Conservation (phyloP, 2,113 vertebrate species). For the Gallinago paraguaiae region DNA sequence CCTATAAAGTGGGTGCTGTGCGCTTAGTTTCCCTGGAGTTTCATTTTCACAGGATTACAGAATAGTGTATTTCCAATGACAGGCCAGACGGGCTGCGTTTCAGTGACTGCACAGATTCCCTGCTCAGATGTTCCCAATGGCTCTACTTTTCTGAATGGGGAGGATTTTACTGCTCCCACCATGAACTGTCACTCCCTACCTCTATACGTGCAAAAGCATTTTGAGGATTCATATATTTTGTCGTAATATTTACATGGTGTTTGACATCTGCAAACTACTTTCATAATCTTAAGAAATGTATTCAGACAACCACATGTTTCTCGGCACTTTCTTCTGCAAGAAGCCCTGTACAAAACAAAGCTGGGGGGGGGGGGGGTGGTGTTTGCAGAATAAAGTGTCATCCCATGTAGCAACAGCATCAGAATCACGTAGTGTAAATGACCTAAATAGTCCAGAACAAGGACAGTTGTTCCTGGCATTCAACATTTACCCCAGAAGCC, state of each 20-base stretch:
- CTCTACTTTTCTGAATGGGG: background rate
- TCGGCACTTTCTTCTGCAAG: background rate
- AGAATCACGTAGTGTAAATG: background rate
- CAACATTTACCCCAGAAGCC: background rate
- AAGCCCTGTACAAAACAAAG: background rate
- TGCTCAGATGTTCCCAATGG: background rate
- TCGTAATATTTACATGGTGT: background rate
- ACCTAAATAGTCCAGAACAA: background rate
- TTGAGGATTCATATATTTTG: background rate
- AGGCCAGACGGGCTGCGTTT: background rate
- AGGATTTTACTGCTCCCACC: background rate
- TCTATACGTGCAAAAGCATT: background rate
- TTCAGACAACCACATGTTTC: background rate
- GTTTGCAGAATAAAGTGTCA: background rate
- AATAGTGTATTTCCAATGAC: background rate
- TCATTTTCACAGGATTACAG: slow-evolving; percentile 3
- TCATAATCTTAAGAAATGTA: background rate
- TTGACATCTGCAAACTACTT: slow-evolving; percentile 10
- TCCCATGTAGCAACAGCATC: background rate
- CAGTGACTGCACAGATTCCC: background rate
- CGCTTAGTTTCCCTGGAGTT: background rate
- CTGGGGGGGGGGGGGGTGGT: too few relatives aligned
- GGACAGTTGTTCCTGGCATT: background rate
- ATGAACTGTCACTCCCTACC: background rate
- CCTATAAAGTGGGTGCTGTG: background rate